Base-by-base conservation (phyloP, 2,888 invertebrate species). In the Hofmannophila pseudospretella region DNA sequence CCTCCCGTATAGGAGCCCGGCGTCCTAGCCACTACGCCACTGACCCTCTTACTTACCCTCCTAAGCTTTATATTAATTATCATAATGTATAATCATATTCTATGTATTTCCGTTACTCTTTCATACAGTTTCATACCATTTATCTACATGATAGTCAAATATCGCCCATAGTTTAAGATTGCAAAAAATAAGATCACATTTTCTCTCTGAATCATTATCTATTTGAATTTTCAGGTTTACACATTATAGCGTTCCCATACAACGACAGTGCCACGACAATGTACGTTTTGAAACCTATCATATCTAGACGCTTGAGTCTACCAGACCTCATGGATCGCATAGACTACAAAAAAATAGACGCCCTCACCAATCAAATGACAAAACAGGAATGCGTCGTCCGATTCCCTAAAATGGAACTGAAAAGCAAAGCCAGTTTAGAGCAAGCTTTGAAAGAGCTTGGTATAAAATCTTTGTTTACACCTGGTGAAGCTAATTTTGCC, bases 351-450 rank as follows among this genome's bases (percentile, higher is more conserved):
- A 77, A 78, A 35, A 71, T 92, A 16, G 79, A 90, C 12, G 47
- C 58, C 0, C 48, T 91, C 22, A 89, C 90, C 9, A 62, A 57
- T 8, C 74, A 73, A 34, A 86, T 89, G 58, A 63, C 53, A 1
- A 71, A 69, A 16, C 76, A 75, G 4, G 76, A 88, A 4, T 85
- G 90, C 14, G 74, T 92, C 1, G 64, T 92, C 0, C 78, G 90
- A 20, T 84, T 92, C 22, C 95, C 95, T 0, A 93, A 92, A 66
- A 92, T 95, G 91, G 90, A 91, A 49, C 71, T 95, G 1, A 88
- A 90, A 42, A 89, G 85, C 31, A 88, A 84, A 0, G 52, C 89
- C 2, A 85, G 89, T 46, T 65, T 94, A 27, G 89, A 87, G 39
- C 44, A 75, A 0, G 54, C 89, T 0, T 69, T 95, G 2, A 67